A percentile compares a stretch with the other conserved stretches of the same genome.
Evolutionary conservation across 2,888 invertebrate species (phyloP).

Genomic region (Ichneumon xanthorius): DNA sequence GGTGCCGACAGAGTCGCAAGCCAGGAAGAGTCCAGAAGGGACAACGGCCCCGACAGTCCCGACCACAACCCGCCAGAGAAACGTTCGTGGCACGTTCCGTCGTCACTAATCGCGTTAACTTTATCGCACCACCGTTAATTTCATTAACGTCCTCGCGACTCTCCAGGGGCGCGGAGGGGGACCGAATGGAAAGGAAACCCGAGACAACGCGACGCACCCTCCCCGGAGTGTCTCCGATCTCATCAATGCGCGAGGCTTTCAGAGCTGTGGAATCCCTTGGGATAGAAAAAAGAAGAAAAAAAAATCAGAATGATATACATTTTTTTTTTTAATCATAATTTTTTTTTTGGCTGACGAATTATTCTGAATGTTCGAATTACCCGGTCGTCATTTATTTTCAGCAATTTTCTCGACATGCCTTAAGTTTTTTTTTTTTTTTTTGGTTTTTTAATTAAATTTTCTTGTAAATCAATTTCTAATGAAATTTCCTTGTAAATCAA

Average conservation of each 20-base stretch:
- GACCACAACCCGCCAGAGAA: conserved; percentile 18
- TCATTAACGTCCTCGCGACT: conserved; percentile 47
- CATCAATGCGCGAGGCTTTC: not conserved
- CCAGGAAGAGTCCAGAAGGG: conserved; percentile 50
- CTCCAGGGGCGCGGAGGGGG: not conserved
- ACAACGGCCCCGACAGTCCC: conserved; percentile 51
- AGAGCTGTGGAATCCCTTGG: not conserved
- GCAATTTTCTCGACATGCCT: no score
- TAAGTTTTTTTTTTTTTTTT: no score
- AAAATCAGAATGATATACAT: not conserved
- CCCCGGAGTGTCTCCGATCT: not conserved
- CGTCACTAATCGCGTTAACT: conserved; percentile 59
- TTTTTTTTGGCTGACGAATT: no score
- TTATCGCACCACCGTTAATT: conserved; percentile 60
- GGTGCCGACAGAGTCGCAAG: conserved; percentile 3
- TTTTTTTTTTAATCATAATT: not conserved
- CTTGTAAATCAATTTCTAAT: no score
- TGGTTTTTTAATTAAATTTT: no score
- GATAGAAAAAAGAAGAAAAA: not conserved
- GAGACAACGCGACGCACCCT: not conserved
- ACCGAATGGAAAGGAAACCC: not conserved
- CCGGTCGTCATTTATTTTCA: no score
- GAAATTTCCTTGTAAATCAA: no score
- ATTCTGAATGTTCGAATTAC: no score
- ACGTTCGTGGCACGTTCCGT: conserved; percentile 38